phyloP scores from a whole-genome alignment of 2,113 vertebrate species.

The Erythrolamprus reginae region DNA sequence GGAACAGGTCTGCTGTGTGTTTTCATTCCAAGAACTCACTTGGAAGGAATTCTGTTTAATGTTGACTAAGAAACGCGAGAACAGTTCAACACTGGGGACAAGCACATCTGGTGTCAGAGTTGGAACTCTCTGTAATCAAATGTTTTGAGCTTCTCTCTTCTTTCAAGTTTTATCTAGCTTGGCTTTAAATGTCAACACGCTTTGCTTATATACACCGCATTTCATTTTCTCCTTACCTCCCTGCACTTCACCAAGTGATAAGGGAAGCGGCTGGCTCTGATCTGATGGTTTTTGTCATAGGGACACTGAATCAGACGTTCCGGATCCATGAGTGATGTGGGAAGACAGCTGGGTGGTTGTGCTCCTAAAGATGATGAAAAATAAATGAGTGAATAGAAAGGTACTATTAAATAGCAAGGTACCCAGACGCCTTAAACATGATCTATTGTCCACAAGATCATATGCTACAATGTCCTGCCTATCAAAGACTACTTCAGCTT shows the following conservation, averaged over 20 bases:
- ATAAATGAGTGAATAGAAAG: not conserved
- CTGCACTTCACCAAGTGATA: conserved; percentile 80
- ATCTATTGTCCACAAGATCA: no score
- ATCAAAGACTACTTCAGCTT: no score
- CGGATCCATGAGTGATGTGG: conserved; percentile 52
- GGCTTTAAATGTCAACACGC: not conserved
- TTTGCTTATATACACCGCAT: not conserved
- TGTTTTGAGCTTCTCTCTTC: not conserved
- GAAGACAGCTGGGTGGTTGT: not conserved
- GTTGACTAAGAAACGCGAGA: not conserved
- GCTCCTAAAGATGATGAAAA: not conserved
- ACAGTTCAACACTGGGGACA: not conserved
- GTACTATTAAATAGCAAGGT: not conserved
- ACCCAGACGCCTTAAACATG: not conserved
- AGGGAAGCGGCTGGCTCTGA: conserved; percentile 70
- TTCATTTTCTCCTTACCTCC: conserved; percentile 63
- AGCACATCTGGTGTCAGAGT: not conserved
- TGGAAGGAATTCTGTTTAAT: not conserved
- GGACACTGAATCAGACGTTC: conserved; percentile 72
- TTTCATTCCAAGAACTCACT: not conserved
- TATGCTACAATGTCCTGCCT: no score
- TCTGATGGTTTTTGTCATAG: conserved; percentile 73
- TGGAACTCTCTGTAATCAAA: not conserved
- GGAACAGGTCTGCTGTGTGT: not conserved
- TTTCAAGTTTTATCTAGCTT: not conserved